Evolutionary conservation across 2,888 invertebrate species (phyloP), one percentile per base, ranked within the genome.

Genomic region (Drosophila sordidula): DNA sequence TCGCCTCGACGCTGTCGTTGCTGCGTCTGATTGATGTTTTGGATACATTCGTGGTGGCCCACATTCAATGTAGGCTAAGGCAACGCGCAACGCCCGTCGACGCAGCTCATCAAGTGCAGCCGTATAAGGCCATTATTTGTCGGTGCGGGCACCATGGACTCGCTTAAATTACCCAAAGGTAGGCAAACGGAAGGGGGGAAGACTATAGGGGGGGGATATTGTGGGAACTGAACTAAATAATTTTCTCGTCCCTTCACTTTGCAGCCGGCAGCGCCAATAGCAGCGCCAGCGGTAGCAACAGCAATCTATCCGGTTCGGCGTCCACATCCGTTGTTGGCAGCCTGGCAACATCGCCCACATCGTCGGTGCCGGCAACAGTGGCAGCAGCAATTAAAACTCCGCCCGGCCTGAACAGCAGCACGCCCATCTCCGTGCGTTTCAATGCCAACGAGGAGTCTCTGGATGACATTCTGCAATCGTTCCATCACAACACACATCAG

Each of bases 371-470:
- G 41, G 52, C 75, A 29, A 52, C 46, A 29, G 62, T 38, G 25
- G 25, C 42, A 9, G 16, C 47, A 18, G 41, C 72, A 18, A 83
- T 83, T 36, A 91, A 90, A 72, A 78, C 90, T 38, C 83, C 83
- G n/a, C 83, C 89, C 5, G 89, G 87, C 45, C 26, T 83, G 25
- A 67, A 57, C 69, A 86, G 88, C 75, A 89, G 88, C 72, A 80
- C 92, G 42, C 92, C 92, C 34, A 90, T 92, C 55, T 90, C 92
- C 32, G 92, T 92, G 64, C 92, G 92, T 56, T 92, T 92, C 64
- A 91, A 92, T 86, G 92, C 92, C 79, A 90, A 90, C 73, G 92
- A 92, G 72, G 92, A 92, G 75, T 91, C 92, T 63, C 86, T 92
- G 58, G 92, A 92, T 70, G 92, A 92, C 66, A 89, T 92, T 51